These are phyloP conservation scores for Myotis brandtii DNA, from an alignment of 2,113 vertebrate species.

Conservation along the genomic window DNA sequence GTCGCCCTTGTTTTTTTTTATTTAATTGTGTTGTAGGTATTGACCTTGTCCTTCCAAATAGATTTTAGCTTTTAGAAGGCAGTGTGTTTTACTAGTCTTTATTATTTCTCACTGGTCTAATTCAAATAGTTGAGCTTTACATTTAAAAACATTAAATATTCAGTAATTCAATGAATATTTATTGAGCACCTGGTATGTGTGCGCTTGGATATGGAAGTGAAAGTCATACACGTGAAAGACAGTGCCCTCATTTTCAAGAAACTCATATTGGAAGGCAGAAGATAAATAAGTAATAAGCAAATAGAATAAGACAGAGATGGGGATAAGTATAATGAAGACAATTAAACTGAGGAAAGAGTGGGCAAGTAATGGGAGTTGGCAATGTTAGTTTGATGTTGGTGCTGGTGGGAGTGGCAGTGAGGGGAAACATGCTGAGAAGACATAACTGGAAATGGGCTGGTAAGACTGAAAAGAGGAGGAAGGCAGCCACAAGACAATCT, in stretches of 20 bases:
- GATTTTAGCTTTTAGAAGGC: not conserved
- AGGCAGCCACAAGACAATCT: not conserved
- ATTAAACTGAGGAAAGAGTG: not conserved
- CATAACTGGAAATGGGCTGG: not conserved
- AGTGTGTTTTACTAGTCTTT: not conserved
- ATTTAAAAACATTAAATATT: constrained; percentile 9
- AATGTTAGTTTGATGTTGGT: not conserved
- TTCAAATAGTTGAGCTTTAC: not conserved
- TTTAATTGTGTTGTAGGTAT: not conserved
- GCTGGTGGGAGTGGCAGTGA: not conserved
- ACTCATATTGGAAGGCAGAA: constrained; percentile 26
- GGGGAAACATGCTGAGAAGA: not conserved
- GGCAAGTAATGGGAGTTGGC: not conserved
- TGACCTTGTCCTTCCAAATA: not conserved
- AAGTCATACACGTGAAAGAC: not conserved
- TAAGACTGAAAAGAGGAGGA: not conserved
- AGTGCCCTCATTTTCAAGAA: not conserved
- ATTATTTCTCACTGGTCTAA: not conserved
- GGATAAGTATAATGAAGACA: not conserved
- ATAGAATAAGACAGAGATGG: not conserved
- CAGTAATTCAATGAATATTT: not conserved
- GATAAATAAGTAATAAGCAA: constrained; percentile 5
- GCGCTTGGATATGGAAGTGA: not conserved
- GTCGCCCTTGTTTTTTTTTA: not conserved
- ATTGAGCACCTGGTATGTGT: not conserved